Conservation (phyloP, 1,140 invertebrate genomes). For the Heliconius nattereri region DNA sequence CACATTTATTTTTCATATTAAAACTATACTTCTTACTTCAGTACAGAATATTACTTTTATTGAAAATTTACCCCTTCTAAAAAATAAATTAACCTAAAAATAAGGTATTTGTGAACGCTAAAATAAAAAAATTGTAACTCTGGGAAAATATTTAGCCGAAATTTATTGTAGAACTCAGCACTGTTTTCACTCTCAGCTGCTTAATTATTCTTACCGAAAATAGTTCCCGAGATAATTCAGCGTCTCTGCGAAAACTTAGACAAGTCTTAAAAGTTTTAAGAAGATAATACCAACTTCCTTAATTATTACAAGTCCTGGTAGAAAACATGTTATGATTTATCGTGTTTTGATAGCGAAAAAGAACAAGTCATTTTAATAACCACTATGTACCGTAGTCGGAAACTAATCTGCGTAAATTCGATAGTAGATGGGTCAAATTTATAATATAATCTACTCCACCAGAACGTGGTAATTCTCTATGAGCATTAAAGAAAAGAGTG, state of each 20-base stretch:
- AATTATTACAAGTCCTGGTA: constrained; percentile 13
- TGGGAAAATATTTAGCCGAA: constrained; percentile 3
- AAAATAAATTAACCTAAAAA: neutral
- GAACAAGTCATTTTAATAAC: neutral
- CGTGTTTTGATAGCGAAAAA: neutral
- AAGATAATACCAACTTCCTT: constrained; percentile 31
- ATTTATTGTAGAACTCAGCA: constrained; percentile 1
- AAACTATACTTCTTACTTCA: neutral
- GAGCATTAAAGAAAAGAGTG: no score
- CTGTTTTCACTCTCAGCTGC: constrained; percentile 24
- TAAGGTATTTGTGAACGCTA: neutral
- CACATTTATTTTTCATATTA: no score
- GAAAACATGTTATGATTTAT: constrained; percentile 12
- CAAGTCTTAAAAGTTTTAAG: constrained; percentile 29
- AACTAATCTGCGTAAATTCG: neutral
- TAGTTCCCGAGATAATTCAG: constrained; percentile 33
- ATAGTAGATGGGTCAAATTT: no score
- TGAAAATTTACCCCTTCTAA: neutral
- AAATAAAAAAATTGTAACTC: neutral
- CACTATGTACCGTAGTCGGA: neutral
- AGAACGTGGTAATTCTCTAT: no score
- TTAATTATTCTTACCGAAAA: constrained; percentile 30
- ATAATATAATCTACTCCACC: no score
- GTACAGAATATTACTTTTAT: neutral
- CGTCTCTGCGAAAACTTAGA: constrained; percentile 28